Evolutionary conservation across 2,113 vertebrate species (phyloP), one percentile per base, ranked within the genome.

Genomic region (Erythrolamprus reginae): DNA sequence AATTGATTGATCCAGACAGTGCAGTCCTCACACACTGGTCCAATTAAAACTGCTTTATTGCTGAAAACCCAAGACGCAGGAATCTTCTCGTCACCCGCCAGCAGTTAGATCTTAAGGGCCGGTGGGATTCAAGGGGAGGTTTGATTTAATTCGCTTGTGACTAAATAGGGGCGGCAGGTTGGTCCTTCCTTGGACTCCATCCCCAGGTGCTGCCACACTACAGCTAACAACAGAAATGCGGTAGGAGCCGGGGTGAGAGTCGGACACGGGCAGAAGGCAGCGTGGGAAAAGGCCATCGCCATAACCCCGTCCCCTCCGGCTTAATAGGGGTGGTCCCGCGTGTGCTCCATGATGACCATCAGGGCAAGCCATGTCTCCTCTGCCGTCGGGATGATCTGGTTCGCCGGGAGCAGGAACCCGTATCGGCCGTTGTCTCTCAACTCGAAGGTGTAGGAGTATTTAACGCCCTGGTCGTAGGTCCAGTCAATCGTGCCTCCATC

Each of bases 381-480:
- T 1, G 99, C 99, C 0, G 98, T 98, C 1, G 99, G 98, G 13
- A 99, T 0, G 93, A 99, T 99, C 97, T 99, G 97, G 0, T 88
- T 97, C 95, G 99, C 98, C 0, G 99, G 99, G 51, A 99, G 97
- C 48, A 98, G 89, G 97, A 99, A 99, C 0, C 99, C 99, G 0
- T 98, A 98, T 3, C 65, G 85, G 7, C 99, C 99, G 0, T 97
- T 99, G 93, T 99, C 99, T 83, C 99, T 95, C 94, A 99, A 97
- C 97, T 99, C 99, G 0, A 99, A 99, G 70, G 98, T 98, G 95
- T 96, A 99, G 45, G 99, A 99, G 87, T 99, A 99, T 90, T 99
- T 99, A 88, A 99, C 98, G 82, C 98, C 99, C 82, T 98, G 96
- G 19, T 97, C 83, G 91, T 99, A 99, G 28, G 98, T 97, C 99